Conservation (phyloP, 2,888 invertebrate genomes). For the Parasteatoda lunata region DNA sequence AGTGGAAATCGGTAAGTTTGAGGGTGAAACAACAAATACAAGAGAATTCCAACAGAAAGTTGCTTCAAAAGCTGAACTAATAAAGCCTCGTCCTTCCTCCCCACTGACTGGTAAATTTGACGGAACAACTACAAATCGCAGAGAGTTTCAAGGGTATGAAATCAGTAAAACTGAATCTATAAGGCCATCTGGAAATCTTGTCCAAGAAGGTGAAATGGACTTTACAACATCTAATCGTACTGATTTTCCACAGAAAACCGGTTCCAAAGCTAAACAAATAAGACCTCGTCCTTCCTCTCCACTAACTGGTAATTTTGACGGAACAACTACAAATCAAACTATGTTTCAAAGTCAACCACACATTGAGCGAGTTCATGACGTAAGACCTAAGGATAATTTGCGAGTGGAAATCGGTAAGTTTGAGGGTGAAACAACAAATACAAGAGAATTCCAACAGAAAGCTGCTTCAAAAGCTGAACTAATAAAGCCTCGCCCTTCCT, state of each 20-base stretch:
- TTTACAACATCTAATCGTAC: slow-evolving; percentile 63
- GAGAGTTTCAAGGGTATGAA: slow-evolving; percentile 41
- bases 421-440: slow-evolving; percentile 39
- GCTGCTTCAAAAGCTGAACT: not conserved
- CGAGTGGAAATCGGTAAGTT: slow-evolving; percentile 36
- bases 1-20: slow-evolving; percentile 29
- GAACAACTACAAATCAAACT: slow-evolving; percentile 51
- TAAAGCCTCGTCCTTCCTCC: slow-evolving; percentile 26
- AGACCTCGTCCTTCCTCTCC: slow-evolving; percentile 25
- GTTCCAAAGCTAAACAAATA: slow-evolving; percentile 20
- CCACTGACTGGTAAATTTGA: slow-evolving; percentile 43
- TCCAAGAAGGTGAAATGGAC: slow-evolving; percentile 68
- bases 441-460: slow-evolving; percentile 36
- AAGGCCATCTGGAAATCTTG: slow-evolving; percentile 58
- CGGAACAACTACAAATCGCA: slow-evolving; percentile 42
- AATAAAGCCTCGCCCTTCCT: slow-evolving; percentile 15
- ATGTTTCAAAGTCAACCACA: slow-evolving; percentile 35
- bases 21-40: too few relatives aligned
- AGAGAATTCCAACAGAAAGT: too few relatives aligned
- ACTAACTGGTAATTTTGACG: slow-evolving; percentile 44
- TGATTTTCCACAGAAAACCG: slow-evolving; percentile 28
- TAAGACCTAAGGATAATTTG: slow-evolving; percentile 54
- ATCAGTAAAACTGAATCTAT: slow-evolving; percentile 51
- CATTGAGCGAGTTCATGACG: slow-evolving; percentile 39
- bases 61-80: slow-evolving; percentile 9